Evolutionary conservation across 2,797 vertebrate species (phyloP).

Genomic region (Tolypeutes matacus): DNA sequence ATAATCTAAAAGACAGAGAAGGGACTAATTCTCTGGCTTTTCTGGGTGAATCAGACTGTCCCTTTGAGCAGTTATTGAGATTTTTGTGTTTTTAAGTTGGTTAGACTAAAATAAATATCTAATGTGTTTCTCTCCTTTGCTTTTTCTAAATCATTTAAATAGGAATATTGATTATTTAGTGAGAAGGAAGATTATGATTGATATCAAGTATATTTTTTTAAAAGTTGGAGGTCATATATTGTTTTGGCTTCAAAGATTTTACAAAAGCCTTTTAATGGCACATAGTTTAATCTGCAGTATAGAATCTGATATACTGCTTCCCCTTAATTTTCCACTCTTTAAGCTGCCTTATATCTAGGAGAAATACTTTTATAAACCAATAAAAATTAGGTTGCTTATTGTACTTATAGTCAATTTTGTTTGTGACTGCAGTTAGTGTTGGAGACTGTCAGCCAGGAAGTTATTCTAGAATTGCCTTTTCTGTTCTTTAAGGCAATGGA

Average conservation of each 20-base stretch:
- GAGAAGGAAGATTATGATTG: slow-evolving; percentile 52
- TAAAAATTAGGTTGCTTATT: slow-evolving; percentile 19
- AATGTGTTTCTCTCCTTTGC: background rate
- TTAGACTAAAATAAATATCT: slow-evolving; percentile 16
- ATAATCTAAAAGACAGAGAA: background rate
- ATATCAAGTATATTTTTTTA: slow-evolving; percentile 49
- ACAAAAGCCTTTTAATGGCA: slow-evolving; percentile 1
- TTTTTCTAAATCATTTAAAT: slow-evolving; percentile 27
- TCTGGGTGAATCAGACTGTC: background rate
- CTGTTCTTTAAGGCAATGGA: background rate
- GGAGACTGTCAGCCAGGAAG: background rate
- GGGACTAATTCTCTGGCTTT: background rate
- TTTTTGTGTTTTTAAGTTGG: slow-evolving; percentile 45
- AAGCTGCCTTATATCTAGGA: background rate
- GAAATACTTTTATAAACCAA: background rate
- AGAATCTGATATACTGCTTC: background rate
- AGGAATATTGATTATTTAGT: slow-evolving; percentile 13
- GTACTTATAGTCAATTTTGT: background rate
- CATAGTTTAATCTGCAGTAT: background rate
- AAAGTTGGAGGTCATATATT: background rate
- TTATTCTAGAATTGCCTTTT: slow-evolving; percentile 36
- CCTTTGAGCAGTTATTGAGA: background rate
- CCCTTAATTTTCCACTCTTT: background rate
- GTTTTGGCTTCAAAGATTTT: slow-evolving; percentile 58
- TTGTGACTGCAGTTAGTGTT: slow-evolving; percentile 8